These are phyloP conservation scores for Diarsia mendica DNA, from an alignment of 2,888 invertebrate species.

Conservation along the genomic window DNA sequence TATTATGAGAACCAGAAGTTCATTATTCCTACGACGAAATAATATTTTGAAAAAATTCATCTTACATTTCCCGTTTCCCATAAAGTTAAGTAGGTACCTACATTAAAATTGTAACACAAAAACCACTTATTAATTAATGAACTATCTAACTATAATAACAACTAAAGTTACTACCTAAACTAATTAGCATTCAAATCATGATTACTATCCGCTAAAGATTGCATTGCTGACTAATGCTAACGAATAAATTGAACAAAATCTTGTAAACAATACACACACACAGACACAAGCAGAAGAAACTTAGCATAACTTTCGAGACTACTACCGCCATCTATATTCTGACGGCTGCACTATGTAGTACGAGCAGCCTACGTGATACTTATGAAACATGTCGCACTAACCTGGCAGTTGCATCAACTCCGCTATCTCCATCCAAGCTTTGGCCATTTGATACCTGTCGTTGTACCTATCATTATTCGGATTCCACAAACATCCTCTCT, in stretches of 20 bases:
- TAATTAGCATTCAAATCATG: neutral
- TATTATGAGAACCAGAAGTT: slow-evolving; percentile 1
- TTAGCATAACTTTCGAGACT: slow-evolving; percentile 18
- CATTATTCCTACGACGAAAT: neutral
- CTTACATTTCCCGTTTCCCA: neutral
- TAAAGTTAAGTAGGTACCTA: too few relatives aligned
- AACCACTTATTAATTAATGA: too few relatives aligned
- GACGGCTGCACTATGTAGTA: slow-evolving; percentile 10
- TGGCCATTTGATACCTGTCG: slow-evolving; percentile 66
- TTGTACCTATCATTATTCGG: slow-evolving; percentile 69
- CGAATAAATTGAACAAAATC: slow-evolving; percentile 1
- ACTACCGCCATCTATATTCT: slow-evolving; percentile 64
- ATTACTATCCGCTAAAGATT: neutral
- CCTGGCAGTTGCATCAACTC: slow-evolving; percentile 70
- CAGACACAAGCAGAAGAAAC: neutral
- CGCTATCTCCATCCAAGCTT: slow-evolving; percentile 75
- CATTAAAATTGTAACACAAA: neutral
- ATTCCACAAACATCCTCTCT: slow-evolving; percentile 75
- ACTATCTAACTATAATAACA: too few relatives aligned
- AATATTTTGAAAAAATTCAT: neutral
- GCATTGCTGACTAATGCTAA: neutral
- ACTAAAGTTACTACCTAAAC: neutral
- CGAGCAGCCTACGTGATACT: slow-evolving; percentile 31
- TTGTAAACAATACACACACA: neutral
- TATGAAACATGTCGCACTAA: slow-evolving; percentile 60